These are phyloP conservation scores for Phaenicophaeus curvirostris DNA, from an alignment of 2,797 vertebrate species.

Conservation along the genomic window DNA sequence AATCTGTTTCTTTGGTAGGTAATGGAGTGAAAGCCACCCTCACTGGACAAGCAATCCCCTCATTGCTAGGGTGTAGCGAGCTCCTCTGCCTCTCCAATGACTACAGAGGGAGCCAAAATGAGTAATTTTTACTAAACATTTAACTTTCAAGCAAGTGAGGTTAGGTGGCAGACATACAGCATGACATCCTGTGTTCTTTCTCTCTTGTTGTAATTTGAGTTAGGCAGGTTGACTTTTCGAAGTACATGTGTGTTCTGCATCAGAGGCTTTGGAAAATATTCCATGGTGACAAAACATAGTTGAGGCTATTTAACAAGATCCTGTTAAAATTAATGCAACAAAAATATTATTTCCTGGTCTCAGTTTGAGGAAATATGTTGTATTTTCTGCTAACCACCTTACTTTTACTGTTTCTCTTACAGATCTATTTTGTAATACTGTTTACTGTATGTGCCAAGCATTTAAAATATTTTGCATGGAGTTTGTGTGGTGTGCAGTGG, in stretches of 20 bases:
- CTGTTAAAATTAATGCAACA: neutral
- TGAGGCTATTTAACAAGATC: neutral
- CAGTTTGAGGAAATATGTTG: neutral
- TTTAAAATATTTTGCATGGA: slow-evolving; percentile 47
- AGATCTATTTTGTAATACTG: slow-evolving; percentile 87
- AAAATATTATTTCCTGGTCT: neutral
- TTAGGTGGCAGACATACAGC: neutral
- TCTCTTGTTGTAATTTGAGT: neutral
- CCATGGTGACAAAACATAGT: neutral
- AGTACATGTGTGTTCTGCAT: neutral
- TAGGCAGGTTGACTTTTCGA: neutral
- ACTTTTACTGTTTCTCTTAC: slow-evolving; percentile 55
- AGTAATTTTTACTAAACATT: neutral
- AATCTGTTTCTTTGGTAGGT: neutral
- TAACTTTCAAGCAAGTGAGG: neutral
- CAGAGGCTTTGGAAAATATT: neutral
- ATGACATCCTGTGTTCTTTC: neutral
- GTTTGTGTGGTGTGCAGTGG: slow-evolving; percentile 33
- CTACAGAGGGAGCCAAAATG: neutral
- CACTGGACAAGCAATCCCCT: neutral
- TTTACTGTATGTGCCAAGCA: slow-evolving; percentile 83
- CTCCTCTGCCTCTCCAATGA: neutral
- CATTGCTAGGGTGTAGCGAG: neutral
- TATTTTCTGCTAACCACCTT: neutral
- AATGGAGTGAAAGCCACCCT: fast-evolving